Evolutionary conservation across 2,888 invertebrate genomes (phyloP).

Genomic region (Thera obeliscata): DNA sequence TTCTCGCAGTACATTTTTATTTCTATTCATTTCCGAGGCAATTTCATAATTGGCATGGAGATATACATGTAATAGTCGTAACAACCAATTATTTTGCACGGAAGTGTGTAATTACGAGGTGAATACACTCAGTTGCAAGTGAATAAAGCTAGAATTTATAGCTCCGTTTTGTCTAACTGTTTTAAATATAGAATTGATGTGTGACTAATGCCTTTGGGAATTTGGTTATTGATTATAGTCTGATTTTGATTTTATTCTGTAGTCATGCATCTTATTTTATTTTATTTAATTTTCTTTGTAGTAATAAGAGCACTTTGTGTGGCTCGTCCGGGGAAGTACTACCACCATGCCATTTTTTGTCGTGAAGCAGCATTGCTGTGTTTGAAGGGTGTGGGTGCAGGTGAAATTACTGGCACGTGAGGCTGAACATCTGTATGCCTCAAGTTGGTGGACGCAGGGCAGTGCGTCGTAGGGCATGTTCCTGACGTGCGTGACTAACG

Average conservation of each 20-base stretch:
- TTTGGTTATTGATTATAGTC: too few species aligned
- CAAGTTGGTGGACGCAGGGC: too few species aligned
- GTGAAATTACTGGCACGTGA: too few species aligned
- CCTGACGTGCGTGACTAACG: too few species aligned
- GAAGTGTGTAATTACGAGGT: slow-evolving; percentile 51
- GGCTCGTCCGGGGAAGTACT: too few species aligned
- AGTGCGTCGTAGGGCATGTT: too few species aligned
- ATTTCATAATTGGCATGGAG: slow-evolving; percentile 34
- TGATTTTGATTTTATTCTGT: too few species aligned
- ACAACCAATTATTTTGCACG: slow-evolving; percentile 55
- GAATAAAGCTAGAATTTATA: slow-evolving; percentile 21
- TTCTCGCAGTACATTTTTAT: background rate
- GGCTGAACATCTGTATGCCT: too few species aligned
- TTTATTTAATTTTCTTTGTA: too few species aligned
- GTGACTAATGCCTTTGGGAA: background rate
- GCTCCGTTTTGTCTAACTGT: slow-evolving; percentile 17
- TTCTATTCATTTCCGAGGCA: slow-evolving; percentile 16
- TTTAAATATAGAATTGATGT: slow-evolving; percentile 13
- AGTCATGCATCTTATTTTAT: too few species aligned
- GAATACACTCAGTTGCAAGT: slow-evolving; percentile 33
- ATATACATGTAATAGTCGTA: slow-evolving; percentile 44
- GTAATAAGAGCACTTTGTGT: too few species aligned
- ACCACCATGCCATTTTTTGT: background rate
- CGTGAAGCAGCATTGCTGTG: background rate
- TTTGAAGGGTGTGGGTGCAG: too few species aligned